phyloP scores from a whole-genome alignment of 2,113 vertebrate genomes.

The Candoia aspera region DNA sequence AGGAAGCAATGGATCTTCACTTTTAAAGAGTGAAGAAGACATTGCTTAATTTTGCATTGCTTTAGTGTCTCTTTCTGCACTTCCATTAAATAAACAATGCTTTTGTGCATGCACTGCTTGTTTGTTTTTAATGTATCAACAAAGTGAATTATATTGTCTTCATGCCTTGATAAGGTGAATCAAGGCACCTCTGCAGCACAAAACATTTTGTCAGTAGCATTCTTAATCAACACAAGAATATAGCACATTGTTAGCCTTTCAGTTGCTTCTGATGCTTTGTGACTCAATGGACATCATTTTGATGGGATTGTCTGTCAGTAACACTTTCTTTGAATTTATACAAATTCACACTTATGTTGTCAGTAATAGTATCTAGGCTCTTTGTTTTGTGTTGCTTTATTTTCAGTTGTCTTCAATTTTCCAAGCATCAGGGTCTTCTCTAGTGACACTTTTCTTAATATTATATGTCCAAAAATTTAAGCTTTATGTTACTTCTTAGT shows the following conservation, averaged over 20 bases:
- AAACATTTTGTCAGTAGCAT: neutral
- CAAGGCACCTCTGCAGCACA: neutral
- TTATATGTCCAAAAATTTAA: neutral
- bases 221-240: neutral
- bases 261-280: neutral
- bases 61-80: neutral
- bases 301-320: neutral
- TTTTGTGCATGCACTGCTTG: neutral
- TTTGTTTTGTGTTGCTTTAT: neutral
- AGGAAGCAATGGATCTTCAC: neutral
- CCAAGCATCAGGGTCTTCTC: neutral
- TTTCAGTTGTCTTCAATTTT: neutral
- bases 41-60: neutral
- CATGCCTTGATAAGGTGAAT: neutral
- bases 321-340: neutral
- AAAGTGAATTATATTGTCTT: neutral
- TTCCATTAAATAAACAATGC: neutral
- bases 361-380: neutral
- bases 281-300: neutral
- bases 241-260: neutral
- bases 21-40: neutral
- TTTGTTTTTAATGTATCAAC: neutral
- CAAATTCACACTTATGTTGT: neutral
- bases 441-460: neutral
- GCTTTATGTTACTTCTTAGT: neutral